These are phyloP conservation scores for Aplodontia rufa DNA, from an alignment of 2,113 vertebrate species.

Conservation along the genomic window DNA sequence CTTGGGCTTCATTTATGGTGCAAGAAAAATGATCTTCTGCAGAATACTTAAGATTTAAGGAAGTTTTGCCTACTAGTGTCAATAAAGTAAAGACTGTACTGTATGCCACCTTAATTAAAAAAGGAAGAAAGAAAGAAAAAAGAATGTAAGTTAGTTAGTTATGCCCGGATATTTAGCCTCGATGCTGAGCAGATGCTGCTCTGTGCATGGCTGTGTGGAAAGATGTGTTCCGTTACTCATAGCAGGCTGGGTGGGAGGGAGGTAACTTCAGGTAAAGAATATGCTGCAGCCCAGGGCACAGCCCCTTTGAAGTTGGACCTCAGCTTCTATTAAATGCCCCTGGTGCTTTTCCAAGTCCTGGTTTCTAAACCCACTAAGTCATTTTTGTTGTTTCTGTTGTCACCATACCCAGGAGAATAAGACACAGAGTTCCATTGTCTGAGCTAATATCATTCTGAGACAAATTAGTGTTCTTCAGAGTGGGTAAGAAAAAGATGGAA, in stretches of 20 bases:
- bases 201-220: rapidly evolving
- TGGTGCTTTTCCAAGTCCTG: background rate
- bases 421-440: background rate
- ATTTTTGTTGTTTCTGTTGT: background rate
- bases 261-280: rapidly evolving
- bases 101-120: background rate
- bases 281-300: too few relatives aligned
- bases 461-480: background rate
- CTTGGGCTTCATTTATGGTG: background rate
- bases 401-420: background rate
- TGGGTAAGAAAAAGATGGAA: background rate
- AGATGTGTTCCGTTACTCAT: background rate
- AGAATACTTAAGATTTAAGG: too few relatives aligned
- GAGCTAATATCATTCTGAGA: background rate
- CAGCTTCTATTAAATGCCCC: rapidly evolving
- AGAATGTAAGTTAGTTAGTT: too few relatives aligned
- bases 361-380: background rate
- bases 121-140: too few relatives aligned
- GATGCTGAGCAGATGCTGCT: rapidly evolving
- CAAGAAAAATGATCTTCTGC: background rate
- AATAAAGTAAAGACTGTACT: background rate
- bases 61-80: background rate
- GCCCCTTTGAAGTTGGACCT: background rate
- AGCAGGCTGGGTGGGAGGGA: too few relatives aligned
- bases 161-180: too few relatives aligned